These are phyloP conservation scores for Brachionus koreanus DNA, from an alignment of 1,140 invertebrate genomes.

Conservation along the genomic window DNA sequence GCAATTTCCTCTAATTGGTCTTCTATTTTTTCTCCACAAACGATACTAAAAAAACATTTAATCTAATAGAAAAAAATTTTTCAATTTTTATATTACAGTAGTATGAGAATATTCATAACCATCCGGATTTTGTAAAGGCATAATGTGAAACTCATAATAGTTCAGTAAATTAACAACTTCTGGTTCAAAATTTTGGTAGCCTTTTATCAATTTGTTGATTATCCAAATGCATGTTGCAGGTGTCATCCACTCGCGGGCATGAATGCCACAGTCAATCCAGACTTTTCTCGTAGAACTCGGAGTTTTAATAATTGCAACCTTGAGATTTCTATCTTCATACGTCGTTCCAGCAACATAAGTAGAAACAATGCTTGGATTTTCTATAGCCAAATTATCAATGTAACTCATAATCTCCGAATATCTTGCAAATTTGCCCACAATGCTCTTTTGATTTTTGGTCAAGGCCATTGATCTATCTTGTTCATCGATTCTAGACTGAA, in stretches of 20 bases:
- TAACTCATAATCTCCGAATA: conserved; percentile 8
- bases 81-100: background rate
- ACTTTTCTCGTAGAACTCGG: background rate
- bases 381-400: background rate
- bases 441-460: background rate
- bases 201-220: conserved; percentile 20
- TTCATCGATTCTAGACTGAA: conserved; percentile 8
- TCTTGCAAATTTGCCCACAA: conserved; percentile 26
- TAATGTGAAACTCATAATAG: conserved; percentile 29
- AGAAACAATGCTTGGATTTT: background rate
- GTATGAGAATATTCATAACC: conserved; percentile 35
- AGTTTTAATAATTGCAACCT: conserved; percentile 26
- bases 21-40: conserved; percentile 46
- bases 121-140: conserved; percentile 42
- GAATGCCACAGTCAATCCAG: conserved; percentile 45
- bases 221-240: conserved; percentile 48
- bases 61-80: background rate
- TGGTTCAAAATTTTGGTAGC: background rate
- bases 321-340: conserved; percentile 14
- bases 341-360: background rate
- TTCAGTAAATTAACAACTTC: conserved; percentile 2
- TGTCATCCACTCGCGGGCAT: conserved; percentile 54
- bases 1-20: conserved; percentile 35
- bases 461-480: background rate
- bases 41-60: conserved; percentile 27